These are phyloP conservation scores for Pachyramphus minor DNA, from an alignment of 2,113 vertebrate genomes.

Conservation along the genomic window DNA sequence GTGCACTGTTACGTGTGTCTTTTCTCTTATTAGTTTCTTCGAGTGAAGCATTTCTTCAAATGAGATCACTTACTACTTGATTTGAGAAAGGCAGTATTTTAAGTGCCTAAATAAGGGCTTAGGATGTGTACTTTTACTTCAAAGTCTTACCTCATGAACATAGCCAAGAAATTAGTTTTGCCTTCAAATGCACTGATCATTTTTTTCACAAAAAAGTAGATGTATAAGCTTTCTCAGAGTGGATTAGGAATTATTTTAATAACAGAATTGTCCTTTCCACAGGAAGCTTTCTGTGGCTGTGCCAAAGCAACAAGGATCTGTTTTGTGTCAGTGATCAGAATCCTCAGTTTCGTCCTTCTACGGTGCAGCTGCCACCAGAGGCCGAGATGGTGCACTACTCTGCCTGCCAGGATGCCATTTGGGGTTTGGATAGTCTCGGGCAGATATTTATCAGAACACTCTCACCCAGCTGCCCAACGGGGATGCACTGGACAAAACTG, in stretches of 20 bases:
- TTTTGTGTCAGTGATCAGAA: constrained; percentile 89
- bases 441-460: constrained; percentile 88
- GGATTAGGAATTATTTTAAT: neutral
- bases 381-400: constrained; percentile 86
- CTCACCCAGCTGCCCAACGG: constrained; percentile 85
- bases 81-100: neutral
- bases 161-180: neutral
- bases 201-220: neutral
- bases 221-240: neutral
- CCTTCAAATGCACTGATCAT: neutral
- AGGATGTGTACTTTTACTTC: neutral
- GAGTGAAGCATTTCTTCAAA: neutral
- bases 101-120: neutral
- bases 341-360: constrained; percentile 86
- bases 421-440: constrained; percentile 87
- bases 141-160: neutral
- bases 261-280: neutral
- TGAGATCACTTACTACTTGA: neutral
- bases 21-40: neutral
- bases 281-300: constrained; percentile 93
- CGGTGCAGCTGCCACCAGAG: constrained; percentile 84
- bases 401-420: constrained; percentile 89
- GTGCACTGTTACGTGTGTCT: neutral
- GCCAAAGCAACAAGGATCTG: constrained; percentile 93
- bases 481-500: constrained; percentile 90